Percentiles rank a stretch among this genome's conserved stretches.
Evolutionary conservation across 2,797 vertebrate species (phyloP).

Genomic region (Acropternis orthonyx): DNA sequence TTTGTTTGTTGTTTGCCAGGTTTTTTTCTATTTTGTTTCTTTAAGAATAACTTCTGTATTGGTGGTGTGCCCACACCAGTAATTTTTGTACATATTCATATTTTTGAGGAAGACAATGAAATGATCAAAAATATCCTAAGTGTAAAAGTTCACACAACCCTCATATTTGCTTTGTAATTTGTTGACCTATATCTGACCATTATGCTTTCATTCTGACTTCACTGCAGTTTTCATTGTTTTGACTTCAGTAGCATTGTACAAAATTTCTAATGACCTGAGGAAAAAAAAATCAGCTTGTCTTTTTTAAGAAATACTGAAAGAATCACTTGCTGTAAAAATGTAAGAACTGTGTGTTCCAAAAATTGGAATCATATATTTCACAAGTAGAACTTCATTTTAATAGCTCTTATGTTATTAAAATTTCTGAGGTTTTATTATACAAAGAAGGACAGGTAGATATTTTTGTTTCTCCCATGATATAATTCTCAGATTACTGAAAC

Average conservation of each 20-base stretch:
- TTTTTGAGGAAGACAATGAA: background rate
- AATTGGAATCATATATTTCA: background rate
- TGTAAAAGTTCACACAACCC: background rate
- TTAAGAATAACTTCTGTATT: background rate
- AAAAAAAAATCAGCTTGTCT: background rate
- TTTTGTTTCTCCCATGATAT: background rate
- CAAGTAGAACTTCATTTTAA: background rate
- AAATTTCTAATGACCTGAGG: background rate
- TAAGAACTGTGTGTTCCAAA: background rate
- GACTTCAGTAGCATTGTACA: background rate
- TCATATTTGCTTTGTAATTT: background rate
- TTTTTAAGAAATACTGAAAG: background rate
- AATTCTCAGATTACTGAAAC: background rate
- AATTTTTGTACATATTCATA: background rate
- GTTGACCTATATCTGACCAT: background rate
- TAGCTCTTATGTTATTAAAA: background rate
- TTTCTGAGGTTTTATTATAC: background rate
- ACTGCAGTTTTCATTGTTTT: background rate
- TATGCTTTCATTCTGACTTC: background rate
- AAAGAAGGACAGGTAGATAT: background rate
- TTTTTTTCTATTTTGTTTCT: background rate
- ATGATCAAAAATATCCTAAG: background rate
- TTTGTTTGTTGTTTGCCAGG: background rate
- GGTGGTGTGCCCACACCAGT: rapidly evolving
- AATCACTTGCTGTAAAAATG: background rate